These are phyloP conservation scores for Nomada goodeniana DNA, from an alignment of 2,888 invertebrate genomes.

Conservation along the genomic window DNA sequence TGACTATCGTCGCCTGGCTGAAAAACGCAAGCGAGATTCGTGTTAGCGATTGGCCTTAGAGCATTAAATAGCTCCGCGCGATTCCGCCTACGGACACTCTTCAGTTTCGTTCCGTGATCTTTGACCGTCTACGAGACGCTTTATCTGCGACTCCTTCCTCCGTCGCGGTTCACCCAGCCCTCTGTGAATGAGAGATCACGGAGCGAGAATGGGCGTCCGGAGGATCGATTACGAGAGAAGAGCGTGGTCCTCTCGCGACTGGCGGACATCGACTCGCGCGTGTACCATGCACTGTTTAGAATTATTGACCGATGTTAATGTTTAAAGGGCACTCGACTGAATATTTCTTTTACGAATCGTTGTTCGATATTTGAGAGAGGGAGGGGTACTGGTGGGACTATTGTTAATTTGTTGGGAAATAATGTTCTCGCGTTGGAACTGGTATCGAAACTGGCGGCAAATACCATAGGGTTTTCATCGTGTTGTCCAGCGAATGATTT, in stretches of 20 bases:
- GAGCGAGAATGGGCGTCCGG: conserved; percentile 28
- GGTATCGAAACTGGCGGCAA: too few species aligned
- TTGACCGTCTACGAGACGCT: conserved; percentile 64
- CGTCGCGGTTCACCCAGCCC: conserved; percentile 14
- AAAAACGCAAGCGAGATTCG: conserved; percentile 73
- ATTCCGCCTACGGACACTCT: conserved; percentile 50
- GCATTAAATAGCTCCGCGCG: conserved; percentile 51
- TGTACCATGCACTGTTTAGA: neutral
- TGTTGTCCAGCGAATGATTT: too few species aligned
- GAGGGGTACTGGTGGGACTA: too few species aligned
- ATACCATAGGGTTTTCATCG: too few species aligned
- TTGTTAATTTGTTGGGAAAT: too few species aligned
- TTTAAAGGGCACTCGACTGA: too few species aligned
- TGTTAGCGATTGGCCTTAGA: conserved; percentile 51
- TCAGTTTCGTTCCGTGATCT: conserved; percentile 66
- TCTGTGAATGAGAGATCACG: conserved; percentile 57
- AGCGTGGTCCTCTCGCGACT: neutral
- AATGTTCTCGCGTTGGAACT: too few species aligned
- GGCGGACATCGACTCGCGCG: neutral
- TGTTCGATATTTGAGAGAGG: too few species aligned
- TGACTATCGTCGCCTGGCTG: conserved; percentile 88
- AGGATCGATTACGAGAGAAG: conserved; percentile 18
- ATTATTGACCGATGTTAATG: neutral
- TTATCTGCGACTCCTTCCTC: conserved; percentile 53
- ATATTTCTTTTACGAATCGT: too few species aligned